A percentile compares a stretch with the other conserved stretches of the same genome.
These are phyloP conservation scores for Euura saliciscinereae DNA, from an alignment of 1,140 invertebrate genomes.

Conservation along the genomic window DNA sequence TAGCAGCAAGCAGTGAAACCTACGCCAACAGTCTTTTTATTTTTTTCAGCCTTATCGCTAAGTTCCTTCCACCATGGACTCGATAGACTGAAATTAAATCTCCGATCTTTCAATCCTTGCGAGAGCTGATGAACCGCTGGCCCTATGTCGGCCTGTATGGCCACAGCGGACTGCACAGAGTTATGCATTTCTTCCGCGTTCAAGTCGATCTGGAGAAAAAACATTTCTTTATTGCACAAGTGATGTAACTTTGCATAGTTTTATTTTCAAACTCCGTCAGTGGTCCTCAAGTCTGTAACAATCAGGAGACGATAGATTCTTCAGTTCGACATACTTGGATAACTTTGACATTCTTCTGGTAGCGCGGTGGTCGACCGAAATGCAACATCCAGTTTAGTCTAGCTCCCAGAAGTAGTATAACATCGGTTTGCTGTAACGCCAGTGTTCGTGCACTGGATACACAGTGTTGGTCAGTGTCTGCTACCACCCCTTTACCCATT, in stretches of 20 bases:
- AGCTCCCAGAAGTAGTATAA: conserved; percentile 88
- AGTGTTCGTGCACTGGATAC: conserved; percentile 85
- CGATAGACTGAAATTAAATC: conserved; percentile 52
- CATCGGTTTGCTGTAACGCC: conserved; percentile 87
- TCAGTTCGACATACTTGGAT: conserved; percentile 73
- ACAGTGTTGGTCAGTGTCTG: conserved; percentile 79
- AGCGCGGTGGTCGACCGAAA: conserved; percentile 90
- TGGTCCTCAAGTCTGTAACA: too few relatives aligned
- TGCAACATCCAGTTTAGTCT: conserved; percentile 97
- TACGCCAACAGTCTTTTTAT: conserved; percentile 63
- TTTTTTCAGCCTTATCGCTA: conserved; percentile 61
- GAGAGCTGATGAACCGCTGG: conserved; percentile 70
- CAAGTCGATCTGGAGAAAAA: conserved; percentile 76
- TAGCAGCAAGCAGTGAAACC: conserved; percentile 13
- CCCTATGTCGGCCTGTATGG: conserved; percentile 81
- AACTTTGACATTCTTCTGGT: conserved; percentile 81
- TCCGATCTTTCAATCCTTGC: conserved; percentile 38
- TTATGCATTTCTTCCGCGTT: conserved; percentile 91
- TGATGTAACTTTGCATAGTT: too few relatives aligned
- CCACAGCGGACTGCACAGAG: conserved; percentile 75
- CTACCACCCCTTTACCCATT: conserved; percentile 95
- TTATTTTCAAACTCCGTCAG: too few relatives aligned
- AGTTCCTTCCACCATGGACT: conserved; percentile 68
- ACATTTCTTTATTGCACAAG: background rate
- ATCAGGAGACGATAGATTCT: background rate